These are phyloP conservation scores for Micromesistius poutassou DNA, from an alignment of 2,797 vertebrate genomes.

Conservation along the genomic window DNA sequence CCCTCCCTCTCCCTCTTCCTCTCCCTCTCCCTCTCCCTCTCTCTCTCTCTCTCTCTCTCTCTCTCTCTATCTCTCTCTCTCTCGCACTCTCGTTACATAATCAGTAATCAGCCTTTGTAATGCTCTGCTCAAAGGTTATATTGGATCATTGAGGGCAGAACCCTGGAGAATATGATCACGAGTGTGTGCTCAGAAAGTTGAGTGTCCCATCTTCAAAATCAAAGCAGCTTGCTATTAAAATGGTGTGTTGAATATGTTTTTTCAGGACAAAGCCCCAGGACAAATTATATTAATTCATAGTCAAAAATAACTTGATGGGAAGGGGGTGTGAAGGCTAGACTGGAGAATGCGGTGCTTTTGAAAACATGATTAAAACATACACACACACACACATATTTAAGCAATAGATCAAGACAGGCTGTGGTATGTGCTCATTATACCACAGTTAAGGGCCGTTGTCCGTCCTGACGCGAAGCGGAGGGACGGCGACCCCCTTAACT, in stretches of 20 bases:
- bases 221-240: neutral
- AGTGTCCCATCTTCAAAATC: neutral
- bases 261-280: neutral
- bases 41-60: neutral
- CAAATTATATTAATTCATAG: neutral
- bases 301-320: neutral
- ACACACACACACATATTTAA: too few relatives aligned
- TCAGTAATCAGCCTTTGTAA: neutral
- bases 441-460: too few relatives aligned
- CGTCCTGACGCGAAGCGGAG: too few relatives aligned
- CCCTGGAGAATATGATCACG: neutral
- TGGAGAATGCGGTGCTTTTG: neutral
- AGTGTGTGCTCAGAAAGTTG: neutral
- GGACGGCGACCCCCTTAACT: too few relatives aligned
- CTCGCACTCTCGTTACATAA: neutral
- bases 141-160: neutral
- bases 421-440: too few relatives aligned
- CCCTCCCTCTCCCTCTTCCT: neutral
- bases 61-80: neutral
- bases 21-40: neutral
- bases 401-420: too few relatives aligned
- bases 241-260: neutral
- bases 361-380: neutral
- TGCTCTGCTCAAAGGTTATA: neutral
- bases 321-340: too few relatives aligned